Base-by-base conservation (phyloP, 1,140 invertebrate genomes). In the Lutraria rhynchaena region DNA sequence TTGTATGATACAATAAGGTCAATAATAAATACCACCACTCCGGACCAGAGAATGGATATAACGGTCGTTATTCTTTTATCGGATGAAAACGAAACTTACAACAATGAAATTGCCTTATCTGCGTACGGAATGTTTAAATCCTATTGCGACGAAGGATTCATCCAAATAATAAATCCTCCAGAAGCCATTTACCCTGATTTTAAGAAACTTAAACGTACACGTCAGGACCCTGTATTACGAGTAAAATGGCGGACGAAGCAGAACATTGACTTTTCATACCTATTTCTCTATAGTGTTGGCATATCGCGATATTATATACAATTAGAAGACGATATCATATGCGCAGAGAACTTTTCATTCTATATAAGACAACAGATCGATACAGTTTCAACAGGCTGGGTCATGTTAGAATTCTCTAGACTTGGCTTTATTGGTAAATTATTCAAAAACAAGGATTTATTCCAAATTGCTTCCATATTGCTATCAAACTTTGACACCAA, bases 191-290 rank as follows among this genome's bases (percentile, higher is more conserved):
- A 92, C 65, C 90, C 90, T 15, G 83, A 86, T 53, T 83, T 90
- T 24, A 65, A 86, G 27, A 70, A 85, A 33, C 82, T 90, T n/a
- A 88, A 87, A 31, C 76, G 86, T 24, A 98, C 96, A 0, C 92
- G 98, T 0, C 97, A 97, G 0, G 97, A 98, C 91, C 94, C 96
- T 4, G 93, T 94, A 73, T 96, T 98, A 88, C 93, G 97, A 15
- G 96, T 98, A 15, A 89, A 87, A 53, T 92, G 92, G 92, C 78
- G 92, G 24, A 80, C 90, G 22, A 92, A 92, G 80, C 92, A 92
- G 84, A 91, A 91, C 65, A 82, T 89, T n/a, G 91, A 92, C 77
- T 92, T 89, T 75, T 89, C 90, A 0, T 90, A 88, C 35, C 81
- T 92, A 61, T 90, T 91, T 78, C 82, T 87, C 49, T 92, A 91